Base-by-base conservation (phyloP, 2,113 vertebrate genomes). In the Scomber colias region DNA sequence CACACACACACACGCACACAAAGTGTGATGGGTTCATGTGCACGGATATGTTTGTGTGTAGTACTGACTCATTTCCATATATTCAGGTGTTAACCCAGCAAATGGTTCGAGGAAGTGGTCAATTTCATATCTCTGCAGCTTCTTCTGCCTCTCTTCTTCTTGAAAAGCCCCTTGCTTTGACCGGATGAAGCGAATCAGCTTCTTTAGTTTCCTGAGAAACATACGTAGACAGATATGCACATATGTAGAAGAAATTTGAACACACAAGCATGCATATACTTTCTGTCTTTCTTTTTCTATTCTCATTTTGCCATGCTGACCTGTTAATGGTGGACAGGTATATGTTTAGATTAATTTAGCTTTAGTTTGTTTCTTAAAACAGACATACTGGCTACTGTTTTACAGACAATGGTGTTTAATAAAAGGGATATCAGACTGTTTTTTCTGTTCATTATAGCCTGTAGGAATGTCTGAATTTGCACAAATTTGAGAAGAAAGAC, bases 61-160 rank as follows among this genome's bases (percentile, higher is more conserved):
- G 11, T 61, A 96, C 97, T 96, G 83, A 99, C 98, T 99, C 98
- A 99, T 99, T 91, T 99, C 98, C 98, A 99, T 99, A 81, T 99
- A 99, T 92, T 99, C 98, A 0, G 98, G 98, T 3, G 97, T 98
- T 40, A 99, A 95, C 4, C 98, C 98, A 5, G 95, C 96, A 2
- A 98, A 99, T 21, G 97, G 97, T 71, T 99, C 98, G 75, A 99
- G 93, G 74, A 97, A 97, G 86, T 97, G 96, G 75, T 99, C 98
- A 0, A 93, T 94, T 89, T 99, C 97, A 0, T 98, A 98, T 21
- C 96, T 96, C 83, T 96, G 96, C 31, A 95, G 92, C 83, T 88
- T 96, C 91, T 97, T 98, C 79, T 95, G 60, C 3, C 92, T 88
- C 84, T 97, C 97, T 15, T 97, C 96, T 88, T 97, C 97, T 0